These are phyloP conservation scores for Drosophila bocki DNA, from an alignment of 1,140 invertebrate species.

Conservation along the genomic window DNA sequence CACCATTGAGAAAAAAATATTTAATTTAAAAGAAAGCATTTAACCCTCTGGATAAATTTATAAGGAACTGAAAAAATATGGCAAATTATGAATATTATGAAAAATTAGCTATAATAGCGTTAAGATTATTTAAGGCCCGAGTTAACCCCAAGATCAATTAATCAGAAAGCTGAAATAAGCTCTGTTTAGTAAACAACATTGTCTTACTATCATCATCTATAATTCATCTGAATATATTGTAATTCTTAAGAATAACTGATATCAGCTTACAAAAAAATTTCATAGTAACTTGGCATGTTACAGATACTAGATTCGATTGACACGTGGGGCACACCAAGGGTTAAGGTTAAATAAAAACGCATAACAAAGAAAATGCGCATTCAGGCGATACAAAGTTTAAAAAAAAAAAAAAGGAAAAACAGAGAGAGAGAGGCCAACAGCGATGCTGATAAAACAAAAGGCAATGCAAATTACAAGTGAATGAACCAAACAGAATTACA, in stretches of 20 bases:
- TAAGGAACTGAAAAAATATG: not conserved
- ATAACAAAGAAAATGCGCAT: slow-evolving; percentile 54
- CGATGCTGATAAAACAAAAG: slow-evolving; percentile 42
- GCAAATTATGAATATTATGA: not conserved
- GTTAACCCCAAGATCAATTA: not conserved
- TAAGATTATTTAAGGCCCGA: not conserved
- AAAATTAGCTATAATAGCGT: not conserved
- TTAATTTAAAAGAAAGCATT: not conserved
- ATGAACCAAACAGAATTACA: slow-evolving; percentile 35
- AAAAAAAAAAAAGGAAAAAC: slow-evolving; percentile 5
- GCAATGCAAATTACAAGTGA: slow-evolving; percentile 45
- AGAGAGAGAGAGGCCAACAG: not conserved
- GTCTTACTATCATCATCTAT: not conserved
- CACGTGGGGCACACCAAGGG: slow-evolving; percentile 13
- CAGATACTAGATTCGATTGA: slow-evolving; percentile 3
- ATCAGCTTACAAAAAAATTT: not conserved
- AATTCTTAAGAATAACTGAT: not conserved
- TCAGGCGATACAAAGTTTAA: slow-evolving; percentile 23
- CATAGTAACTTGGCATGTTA: slow-evolving; percentile 4
- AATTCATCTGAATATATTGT: not conserved
- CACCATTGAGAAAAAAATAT: slow-evolving; percentile 17
- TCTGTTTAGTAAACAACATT: not conserved
- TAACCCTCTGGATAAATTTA: not conserved
- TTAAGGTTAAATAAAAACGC: slow-evolving; percentile 41
- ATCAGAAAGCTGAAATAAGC: not conserved